Evolutionary conservation across 2,888 invertebrate species (phyloP).

Genomic region (Ecdyonurus torrentis): DNA sequence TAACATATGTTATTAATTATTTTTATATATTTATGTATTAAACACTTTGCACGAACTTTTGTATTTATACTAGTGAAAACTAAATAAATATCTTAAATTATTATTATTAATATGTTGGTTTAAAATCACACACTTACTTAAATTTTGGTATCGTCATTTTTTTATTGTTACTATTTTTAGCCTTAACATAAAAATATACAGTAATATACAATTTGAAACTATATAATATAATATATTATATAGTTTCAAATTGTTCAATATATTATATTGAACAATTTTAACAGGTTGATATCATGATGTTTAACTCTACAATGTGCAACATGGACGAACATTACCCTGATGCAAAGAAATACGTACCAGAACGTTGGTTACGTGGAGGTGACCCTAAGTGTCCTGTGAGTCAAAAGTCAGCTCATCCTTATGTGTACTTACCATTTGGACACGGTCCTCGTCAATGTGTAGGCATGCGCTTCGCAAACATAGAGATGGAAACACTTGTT

Average conservation of each 20-base stretch:
- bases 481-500: slow-evolving; percentile 42
- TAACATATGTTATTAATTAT: no score
- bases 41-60: no score
- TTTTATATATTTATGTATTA: no score
- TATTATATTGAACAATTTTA: not conserved
- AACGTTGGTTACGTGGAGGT: slow-evolving; percentile 45
- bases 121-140: no score
- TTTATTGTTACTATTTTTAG: no score
- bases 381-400: not conserved
- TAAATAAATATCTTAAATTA: no score
- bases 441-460: slow-evolving; percentile 49
- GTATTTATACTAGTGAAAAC: no score
- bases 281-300: slow-evolving; percentile 20
- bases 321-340: slow-evolving; percentile 34
- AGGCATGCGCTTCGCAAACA: slow-evolving; percentile 51
- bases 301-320: slow-evolving; percentile 21
- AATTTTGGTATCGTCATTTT: no score
- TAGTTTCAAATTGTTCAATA: not conserved
- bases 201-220: no score
- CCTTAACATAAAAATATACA: no score
- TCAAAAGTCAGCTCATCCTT: slow-evolving; percentile 24
- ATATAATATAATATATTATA: not conserved
- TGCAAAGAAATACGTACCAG: slow-evolving; percentile 40
- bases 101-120: no score
- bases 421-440: slow-evolving; percentile 47